Evolutionary conservation across 2,797 vertebrate genomes (phyloP).

Genomic region (Euphonia xanthogaster): DNA sequence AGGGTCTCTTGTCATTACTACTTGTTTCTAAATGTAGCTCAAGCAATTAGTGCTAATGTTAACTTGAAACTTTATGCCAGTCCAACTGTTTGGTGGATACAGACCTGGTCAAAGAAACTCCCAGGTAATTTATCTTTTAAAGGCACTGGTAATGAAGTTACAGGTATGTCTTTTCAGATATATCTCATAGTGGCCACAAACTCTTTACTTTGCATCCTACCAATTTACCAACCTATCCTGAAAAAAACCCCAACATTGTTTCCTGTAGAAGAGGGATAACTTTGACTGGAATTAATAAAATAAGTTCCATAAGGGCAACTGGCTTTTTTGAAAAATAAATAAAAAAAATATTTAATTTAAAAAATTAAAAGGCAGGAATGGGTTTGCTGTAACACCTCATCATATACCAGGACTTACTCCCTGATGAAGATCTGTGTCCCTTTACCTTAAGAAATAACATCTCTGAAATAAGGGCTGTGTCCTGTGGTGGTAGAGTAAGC

Average conservation of each 20-base stretch:
- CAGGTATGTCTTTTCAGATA: neutral
- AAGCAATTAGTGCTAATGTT: neutral
- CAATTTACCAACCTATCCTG: neutral
- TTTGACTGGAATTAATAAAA: neutral
- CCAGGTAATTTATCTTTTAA: neutral
- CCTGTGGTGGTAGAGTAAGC: neutral
- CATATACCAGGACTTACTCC: neutral
- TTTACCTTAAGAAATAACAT: neutral
- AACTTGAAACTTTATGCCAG: neutral
- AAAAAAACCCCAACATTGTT: neutral
- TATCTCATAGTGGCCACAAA: neutral
- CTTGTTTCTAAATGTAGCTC: neutral
- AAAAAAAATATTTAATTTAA: neutral
- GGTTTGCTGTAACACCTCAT: neutral
- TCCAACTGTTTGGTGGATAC: neutral
- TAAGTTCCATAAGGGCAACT: neutral
- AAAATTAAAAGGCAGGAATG: neutral
- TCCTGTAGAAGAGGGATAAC: neutral
- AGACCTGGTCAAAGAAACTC: neutral
- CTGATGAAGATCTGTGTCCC: neutral
- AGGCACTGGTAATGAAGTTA: neutral
- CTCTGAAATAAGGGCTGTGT: neutral
- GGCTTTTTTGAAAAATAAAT: neutral
- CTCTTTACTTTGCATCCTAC: neutral
- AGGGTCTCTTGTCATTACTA: neutral